A percentile compares a stretch with the other conserved stretches of the same genome.
Evolutionary conservation across 2,113 vertebrate species (phyloP).

Genomic region (Apistogramma diplotaenia): DNA sequence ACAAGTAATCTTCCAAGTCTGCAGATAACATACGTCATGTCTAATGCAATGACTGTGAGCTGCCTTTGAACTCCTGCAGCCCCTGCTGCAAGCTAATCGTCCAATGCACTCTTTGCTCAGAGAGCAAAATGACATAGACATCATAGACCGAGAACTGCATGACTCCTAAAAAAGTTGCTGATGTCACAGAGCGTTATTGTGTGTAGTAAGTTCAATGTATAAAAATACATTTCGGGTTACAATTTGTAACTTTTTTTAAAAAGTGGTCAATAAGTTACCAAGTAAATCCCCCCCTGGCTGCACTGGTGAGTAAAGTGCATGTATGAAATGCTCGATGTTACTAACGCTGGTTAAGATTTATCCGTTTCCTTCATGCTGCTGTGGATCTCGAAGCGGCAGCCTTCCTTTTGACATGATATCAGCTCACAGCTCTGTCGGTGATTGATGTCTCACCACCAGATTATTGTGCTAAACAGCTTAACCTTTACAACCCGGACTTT

Average conservation of each 20-base stretch:
- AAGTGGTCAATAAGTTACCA: not conserved
- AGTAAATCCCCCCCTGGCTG: not conserved
- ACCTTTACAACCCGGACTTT: not conserved
- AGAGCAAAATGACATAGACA: not conserved
- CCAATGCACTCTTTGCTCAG: not conserved
- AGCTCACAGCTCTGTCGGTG: slow-evolving; percentile 1
- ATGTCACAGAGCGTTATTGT: not conserved
- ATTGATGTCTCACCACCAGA: not conserved
- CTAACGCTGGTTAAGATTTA: not conserved
- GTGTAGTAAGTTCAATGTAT: not conserved
- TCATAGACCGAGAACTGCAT: not conserved
- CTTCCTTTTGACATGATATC: slow-evolving; percentile 23
- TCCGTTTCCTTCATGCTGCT: not conserved
- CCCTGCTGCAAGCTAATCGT: not conserved
- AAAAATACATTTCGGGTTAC: too few species aligned
- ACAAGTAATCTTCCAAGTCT: not conserved
- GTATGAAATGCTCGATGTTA: not conserved
- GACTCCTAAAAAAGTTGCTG: not conserved
- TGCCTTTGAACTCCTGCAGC: not conserved
- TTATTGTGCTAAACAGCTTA: not conserved
- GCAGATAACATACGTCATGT: not conserved
- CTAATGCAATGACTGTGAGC: not conserved
- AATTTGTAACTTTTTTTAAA: not conserved
- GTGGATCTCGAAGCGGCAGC: not conserved
- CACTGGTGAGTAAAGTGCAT: not conserved